Evolutionary conservation across 2,888 invertebrate species (phyloP), one percentile per base, ranked within the genome.

Genomic region (Drosophila meridiana): DNA sequence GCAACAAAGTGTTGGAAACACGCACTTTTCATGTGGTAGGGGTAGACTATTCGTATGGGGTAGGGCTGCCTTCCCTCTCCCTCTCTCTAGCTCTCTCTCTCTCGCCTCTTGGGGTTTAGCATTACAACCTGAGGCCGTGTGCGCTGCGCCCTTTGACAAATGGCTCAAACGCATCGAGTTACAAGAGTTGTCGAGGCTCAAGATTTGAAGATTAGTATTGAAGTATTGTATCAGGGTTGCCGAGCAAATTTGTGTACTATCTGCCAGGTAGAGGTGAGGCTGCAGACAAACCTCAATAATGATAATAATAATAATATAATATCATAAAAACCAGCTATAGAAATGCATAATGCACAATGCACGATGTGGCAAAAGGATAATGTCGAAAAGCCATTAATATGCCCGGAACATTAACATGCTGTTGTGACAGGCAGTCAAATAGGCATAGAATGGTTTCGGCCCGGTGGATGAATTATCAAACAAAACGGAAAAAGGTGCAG

Each of bases 1-100:
- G 92, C 91, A 91, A 87, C 88, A 92, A 91, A 91, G 86, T 92
- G 87, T 87, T 90, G 72, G 83, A 78, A 92, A 92, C 91, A 91
- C 92, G 91, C 92, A 89, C 89, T 83, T 75, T 77, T 65, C 48
- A 40, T 50, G 47, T 47, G 68, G 38, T 53, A 60, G 62, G 65
- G 61, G 73, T 66, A 55, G 52, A 3, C 42, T 45, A 32, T 32
- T 32, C 53, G 45, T 36, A 52, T 55, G 42, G 59, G 48, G 47
- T 61, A 47, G 63, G 55, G 47, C 34, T 61, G 20, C 32, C 28
- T 5, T 52, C 36, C 20, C 43, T 13, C n/a, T 45, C 28, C 9
- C 20, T 42, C 28, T 20, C 55, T 28, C 32, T 9, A n/a, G 8
- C 14, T 36, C n/a, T 14, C 45, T 47, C 8, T 14, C n/a, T 34